Evolutionary conservation across 92 coral and sea anemone genomes (phyloP).

Genomic region (Scolanthus callimorphus): DNA sequence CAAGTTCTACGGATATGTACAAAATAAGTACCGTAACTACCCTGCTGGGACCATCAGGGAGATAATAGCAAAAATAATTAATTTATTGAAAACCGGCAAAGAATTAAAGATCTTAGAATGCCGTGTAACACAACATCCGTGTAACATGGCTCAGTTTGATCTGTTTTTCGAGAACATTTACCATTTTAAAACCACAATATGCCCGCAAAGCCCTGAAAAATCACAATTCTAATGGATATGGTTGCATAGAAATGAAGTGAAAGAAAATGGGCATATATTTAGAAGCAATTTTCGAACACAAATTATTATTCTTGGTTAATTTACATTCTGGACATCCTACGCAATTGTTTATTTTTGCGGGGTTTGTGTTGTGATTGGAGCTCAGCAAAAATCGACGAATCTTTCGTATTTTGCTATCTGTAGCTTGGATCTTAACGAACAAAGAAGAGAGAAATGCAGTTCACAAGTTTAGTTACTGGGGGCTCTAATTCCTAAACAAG

Average conservation of each 20-base stretch:
- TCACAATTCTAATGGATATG: neutral
- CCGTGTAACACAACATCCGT: neutral
- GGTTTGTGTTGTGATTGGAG: neutral
- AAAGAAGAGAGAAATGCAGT: neutral
- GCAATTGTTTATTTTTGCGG: neutral
- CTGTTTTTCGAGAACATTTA: too few relatives aligned
- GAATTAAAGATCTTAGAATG: neutral
- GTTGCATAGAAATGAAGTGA: neutral
- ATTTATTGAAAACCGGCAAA: neutral
- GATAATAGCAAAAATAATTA: neutral
- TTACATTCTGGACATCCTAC: slow-evolving; percentile 1
- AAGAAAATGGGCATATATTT: neutral
- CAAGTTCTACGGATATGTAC: too few relatives aligned
- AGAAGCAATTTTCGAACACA: neutral
- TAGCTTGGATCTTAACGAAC: neutral
- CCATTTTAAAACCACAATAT: neutral
- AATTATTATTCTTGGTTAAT: neutral
- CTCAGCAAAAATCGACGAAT: neutral
- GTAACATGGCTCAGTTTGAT: too few relatives aligned
- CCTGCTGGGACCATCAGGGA: neutral
- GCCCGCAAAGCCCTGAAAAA: neutral
- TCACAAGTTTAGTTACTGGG: neutral
- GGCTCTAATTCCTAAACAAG: neutral
- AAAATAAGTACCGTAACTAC: too few relatives aligned
- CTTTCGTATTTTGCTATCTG: neutral